Conservation (phyloP, 2,888 invertebrate genomes). For the Hypomecis atomaria region DNA sequence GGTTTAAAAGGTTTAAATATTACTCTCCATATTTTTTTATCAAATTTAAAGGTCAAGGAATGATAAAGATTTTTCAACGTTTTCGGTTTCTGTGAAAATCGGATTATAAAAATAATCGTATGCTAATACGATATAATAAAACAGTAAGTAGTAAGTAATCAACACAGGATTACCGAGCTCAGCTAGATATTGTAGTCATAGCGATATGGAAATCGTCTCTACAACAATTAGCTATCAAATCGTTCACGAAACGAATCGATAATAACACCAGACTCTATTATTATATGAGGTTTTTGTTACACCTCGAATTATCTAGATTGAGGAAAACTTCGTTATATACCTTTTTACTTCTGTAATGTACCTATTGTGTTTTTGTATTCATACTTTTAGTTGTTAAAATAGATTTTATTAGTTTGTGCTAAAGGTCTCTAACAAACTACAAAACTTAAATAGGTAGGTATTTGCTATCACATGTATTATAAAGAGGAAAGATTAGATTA, state of each 20-base stretch:
- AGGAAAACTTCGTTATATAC: slow-evolving; percentile 1
- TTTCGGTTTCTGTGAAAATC: not conserved
- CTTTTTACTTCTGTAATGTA: no score
- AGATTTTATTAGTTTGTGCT: no score
- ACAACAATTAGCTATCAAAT: not conserved
- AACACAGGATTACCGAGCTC: not conserved
- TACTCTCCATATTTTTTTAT: no score
- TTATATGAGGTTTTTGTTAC: not conserved
- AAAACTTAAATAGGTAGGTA: no score
- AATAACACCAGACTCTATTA: not conserved
- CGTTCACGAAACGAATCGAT: not conserved
- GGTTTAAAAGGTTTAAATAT: no score
- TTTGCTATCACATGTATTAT: no score
- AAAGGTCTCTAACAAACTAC: no score
- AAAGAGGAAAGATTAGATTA: no score
- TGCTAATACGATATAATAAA: not conserved
- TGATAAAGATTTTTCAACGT: not conserved
- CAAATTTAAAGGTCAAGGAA: not conserved
- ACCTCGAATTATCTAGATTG: not conserved
- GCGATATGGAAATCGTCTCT: not conserved
- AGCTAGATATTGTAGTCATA: not conserved
- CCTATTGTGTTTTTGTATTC: no score
- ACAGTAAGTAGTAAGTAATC: slow-evolving; percentile 10
- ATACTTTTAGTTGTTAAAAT: no score
- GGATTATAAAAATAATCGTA: not conserved